These are phyloP conservation scores for Stenurella melanura DNA, from an alignment of 2,888 invertebrate genomes.

Conservation along the genomic window DNA sequence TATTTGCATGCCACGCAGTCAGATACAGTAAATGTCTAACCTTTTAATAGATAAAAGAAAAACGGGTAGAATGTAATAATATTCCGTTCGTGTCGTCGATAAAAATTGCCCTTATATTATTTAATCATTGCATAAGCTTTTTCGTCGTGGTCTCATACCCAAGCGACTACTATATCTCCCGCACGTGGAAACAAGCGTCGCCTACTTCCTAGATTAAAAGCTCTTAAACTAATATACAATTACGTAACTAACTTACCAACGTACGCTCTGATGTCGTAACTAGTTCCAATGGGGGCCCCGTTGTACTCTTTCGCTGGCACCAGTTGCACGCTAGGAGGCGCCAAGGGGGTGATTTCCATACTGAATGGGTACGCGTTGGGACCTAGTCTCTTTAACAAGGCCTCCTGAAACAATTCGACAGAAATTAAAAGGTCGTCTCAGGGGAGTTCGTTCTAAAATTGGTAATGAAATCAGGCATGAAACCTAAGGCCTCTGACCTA, in stretches of 20 bases:
- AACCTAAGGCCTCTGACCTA: no score
- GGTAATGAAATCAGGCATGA: neutral
- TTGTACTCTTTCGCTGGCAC: constrained; percentile 94
- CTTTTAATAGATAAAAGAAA: no score
- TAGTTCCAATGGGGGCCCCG: constrained; percentile 93
- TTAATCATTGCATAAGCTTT: neutral
- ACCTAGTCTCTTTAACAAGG: constrained; percentile 85
- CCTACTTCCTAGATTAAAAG: constrained; percentile 6
- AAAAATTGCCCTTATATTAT: neutral
- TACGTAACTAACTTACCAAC: constrained; percentile 79
- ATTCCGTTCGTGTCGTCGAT: no score
- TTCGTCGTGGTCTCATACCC: neutral
- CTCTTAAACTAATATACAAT: neutral
- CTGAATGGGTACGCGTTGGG: constrained; percentile 88
- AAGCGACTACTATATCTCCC: neutral
- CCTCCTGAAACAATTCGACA: constrained; percentile 78
- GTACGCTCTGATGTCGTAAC: constrained; percentile 91
- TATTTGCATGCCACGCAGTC: no score
- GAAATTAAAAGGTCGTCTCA: neutral
- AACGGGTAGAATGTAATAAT: no score
- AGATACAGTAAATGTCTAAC: no score
- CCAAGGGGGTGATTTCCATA: constrained; percentile 86
- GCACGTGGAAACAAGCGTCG: neutral
- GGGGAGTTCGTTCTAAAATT: constrained; percentile 1
- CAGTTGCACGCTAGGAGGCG: constrained; percentile 93